These are phyloP conservation scores for Protobothrops mucrosquamatus DNA, from an alignment of 2,113 vertebrate species.

Conservation along the genomic window DNA sequence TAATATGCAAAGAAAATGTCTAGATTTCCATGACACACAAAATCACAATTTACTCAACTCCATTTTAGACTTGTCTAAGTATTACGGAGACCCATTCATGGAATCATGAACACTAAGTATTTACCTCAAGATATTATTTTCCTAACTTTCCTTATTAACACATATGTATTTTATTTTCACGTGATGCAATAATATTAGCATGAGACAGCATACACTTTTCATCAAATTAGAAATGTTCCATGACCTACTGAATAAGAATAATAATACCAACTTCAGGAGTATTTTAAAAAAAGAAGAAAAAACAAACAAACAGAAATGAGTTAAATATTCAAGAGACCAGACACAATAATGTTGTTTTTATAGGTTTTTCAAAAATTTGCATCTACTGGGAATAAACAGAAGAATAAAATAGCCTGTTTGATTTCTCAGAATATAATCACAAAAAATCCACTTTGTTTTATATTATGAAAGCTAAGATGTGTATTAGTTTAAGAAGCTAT, in stretches of 20 bases:
- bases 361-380: neutral
- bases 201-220: neutral
- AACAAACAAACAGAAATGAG: neutral
- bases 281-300: neutral
- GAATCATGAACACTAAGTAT: neutral
- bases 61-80: neutral
- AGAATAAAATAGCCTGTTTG: neutral
- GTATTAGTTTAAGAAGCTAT: neutral
- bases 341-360: neutral
- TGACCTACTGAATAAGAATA: neutral
- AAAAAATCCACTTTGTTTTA: neutral
- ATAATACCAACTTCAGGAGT: neutral
- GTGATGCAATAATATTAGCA: neutral
- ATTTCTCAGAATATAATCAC: neutral
- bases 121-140: neutral
- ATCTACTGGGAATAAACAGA: neutral
- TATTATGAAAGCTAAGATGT: neutral
- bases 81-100: neutral
- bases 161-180: neutral
- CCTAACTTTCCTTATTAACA: neutral
- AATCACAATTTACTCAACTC: no score
- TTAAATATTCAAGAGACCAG: neutral
- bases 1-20: neutral
- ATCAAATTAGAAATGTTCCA: neutral
- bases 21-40: neutral